Percentiles rank a stretch among this genome's conserved stretches.
These are phyloP conservation scores for Sebastiscus albofasciatus DNA, from an alignment of 2,797 vertebrate genomes.

Conservation along the genomic window DNA sequence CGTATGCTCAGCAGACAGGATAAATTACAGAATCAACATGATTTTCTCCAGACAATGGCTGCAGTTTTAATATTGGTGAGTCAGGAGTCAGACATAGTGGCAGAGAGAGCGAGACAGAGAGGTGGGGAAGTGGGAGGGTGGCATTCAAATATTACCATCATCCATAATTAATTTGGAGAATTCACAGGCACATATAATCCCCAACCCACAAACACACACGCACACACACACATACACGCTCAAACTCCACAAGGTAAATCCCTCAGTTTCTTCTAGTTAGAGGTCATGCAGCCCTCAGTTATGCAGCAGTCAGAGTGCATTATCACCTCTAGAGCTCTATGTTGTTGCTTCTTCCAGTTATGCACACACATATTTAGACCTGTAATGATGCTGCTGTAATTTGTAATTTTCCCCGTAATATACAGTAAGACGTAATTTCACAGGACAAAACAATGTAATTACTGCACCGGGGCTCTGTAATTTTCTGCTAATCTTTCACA, in stretches of 20 bases:
- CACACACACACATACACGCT: background rate
- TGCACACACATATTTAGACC: background rate
- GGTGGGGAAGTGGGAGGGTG: slow-evolving; percentile 5
- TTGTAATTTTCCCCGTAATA: background rate
- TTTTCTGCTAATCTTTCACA: slow-evolving; percentile 15
- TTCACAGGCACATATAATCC: slow-evolving; percentile 34
- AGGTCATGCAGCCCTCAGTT: background rate
- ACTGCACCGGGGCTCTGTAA: background rate
- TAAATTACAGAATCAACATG: background rate
- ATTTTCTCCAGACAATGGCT: slow-evolving; percentile 10
- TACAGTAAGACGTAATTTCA: background rate
- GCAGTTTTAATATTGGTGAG: background rate
- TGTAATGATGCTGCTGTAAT: background rate
- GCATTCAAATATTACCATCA: slow-evolving; percentile 35
- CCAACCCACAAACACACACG: background rate
- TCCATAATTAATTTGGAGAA: slow-evolving; percentile 53
- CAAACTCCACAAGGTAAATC: background rate
- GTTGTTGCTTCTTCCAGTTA: background rate
- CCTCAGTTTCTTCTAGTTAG: background rate
- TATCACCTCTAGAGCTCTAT: background rate
- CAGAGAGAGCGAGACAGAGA: background rate
- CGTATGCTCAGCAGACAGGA: background rate
- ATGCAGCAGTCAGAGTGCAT: background rate
- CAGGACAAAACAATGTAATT: background rate
- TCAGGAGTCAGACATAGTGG: slow-evolving; percentile 2